Conservation (phyloP, 92 coral and sea anemone species). For the Parazoanthus swiftii region DNA sequence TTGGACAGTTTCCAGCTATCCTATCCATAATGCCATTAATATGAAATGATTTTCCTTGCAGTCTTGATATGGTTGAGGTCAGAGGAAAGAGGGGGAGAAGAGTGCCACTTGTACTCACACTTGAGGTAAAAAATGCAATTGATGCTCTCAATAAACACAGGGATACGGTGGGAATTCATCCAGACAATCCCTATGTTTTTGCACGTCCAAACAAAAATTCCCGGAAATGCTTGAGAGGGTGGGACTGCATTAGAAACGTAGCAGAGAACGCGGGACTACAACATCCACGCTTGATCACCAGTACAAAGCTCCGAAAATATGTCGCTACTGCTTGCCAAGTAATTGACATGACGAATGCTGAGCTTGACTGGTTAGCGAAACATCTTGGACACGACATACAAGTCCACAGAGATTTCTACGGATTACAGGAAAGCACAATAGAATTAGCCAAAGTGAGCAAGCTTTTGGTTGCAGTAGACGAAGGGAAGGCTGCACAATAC, state of each 20-base stretch:
- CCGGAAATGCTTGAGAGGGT: constrained; percentile 25
- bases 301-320: neutral
- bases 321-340: constrained; percentile 39
- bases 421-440: constrained; percentile 46
- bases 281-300: too few relatives aligned
- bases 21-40: neutral
- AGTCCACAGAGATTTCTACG: constrained; percentile 50
- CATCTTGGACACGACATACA: constrained; percentile 47
- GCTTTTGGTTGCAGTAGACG: constrained; percentile 45
- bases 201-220: constrained; percentile 51
- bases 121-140: constrained; percentile 44
- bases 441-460: constrained; percentile 52
- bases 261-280: too few relatives aligned
- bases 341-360: constrained; percentile 21
- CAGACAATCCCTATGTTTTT: constrained; percentile 53
- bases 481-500: constrained; percentile 21
- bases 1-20: neutral
- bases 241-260: neutral
- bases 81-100: constrained; percentile 57
- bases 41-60: neutral
- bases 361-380: constrained; percentile 47
- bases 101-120: constrained; percentile 53
- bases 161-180: constrained; percentile 46
- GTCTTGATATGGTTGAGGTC: constrained; percentile 61
- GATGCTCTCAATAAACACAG: constrained; percentile 43